Percentiles rank a stretch among this genome's conserved stretches.
Evolutionary conservation across 1,140 invertebrate genomes (phyloP).

Genomic region (Globodera rostochiensis): DNA sequence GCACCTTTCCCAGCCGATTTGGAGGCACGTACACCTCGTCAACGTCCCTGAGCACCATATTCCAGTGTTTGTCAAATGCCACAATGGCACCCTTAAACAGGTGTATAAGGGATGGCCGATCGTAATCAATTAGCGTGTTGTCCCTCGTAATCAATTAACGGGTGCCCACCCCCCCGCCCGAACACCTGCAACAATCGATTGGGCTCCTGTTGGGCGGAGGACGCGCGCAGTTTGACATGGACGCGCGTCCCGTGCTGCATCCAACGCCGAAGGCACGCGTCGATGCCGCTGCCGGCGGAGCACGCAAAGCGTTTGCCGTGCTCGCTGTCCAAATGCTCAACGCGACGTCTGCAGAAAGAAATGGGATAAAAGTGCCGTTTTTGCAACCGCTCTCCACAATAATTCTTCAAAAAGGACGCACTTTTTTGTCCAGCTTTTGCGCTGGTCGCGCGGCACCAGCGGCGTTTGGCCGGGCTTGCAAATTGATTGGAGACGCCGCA

Average conservation of each 20-base stretch:
- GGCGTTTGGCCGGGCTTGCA: slow-evolving; percentile 21
- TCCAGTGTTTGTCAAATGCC: slow-evolving; percentile 93
- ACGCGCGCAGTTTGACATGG: slow-evolving; percentile 32
- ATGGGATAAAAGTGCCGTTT: background rate
- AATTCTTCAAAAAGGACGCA: too few species aligned
- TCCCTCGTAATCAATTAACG: background rate
- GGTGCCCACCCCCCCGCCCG: too few species aligned
- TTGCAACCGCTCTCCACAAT: too few species aligned
- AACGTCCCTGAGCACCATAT: slow-evolving; percentile 83
- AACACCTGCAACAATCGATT: slow-evolving; percentile 39
- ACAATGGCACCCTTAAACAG: slow-evolving; percentile 73
- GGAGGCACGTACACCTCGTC: slow-evolving; percentile 74
- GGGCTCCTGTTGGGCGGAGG: slow-evolving; percentile 27
- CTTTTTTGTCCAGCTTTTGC: slow-evolving; percentile 33
- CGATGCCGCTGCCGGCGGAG: slow-evolving; percentile 15
- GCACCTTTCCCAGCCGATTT: slow-evolving; percentile 25
- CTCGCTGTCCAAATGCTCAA: slow-evolving; percentile 34
- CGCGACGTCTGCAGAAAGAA: slow-evolving; percentile 1
- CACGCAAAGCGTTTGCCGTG: slow-evolving; percentile 34
- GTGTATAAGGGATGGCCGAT: background rate
- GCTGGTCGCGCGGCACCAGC: background rate
- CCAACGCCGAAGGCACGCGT: slow-evolving; percentile 30
- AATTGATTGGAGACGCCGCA: slow-evolving; percentile 29
- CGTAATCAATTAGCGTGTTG: background rate
- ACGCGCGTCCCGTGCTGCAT: slow-evolving; percentile 27